Conservation (phyloP, 1,140 invertebrate species). For the Pararge aegeria region DNA sequence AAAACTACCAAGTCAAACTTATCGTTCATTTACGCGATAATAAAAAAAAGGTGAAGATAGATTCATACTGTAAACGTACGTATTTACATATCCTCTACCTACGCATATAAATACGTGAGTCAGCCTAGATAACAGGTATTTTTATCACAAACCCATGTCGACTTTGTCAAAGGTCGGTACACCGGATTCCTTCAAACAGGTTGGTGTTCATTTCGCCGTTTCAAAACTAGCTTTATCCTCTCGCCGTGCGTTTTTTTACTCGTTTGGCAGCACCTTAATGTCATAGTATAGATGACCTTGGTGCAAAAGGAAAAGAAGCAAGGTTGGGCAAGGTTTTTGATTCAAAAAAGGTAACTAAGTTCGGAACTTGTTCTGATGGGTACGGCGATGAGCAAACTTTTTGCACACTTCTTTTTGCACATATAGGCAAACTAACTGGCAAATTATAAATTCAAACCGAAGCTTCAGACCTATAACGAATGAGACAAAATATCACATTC, state of each 20-base stretch:
- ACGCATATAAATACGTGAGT: constrained; percentile 12
- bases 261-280: constrained; percentile 31
- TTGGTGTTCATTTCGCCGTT: constrained; percentile 40
- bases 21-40: too few species aligned
- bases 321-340: constrained; percentile 22
- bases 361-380: neutral
- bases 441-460: too few species aligned
- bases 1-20: too few species aligned
- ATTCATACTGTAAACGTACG: neutral
- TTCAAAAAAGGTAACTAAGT: constrained; percentile 9
- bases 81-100: neutral
- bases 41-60: too few species aligned
- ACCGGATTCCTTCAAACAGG: constrained; percentile 55
- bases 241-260: constrained; percentile 12
- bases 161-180: constrained; percentile 60
- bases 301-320: constrained; percentile 29
- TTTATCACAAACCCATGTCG: constrained; percentile 34
- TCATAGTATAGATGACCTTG: constrained; percentile 28
- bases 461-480: too few species aligned
- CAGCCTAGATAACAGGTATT: constrained; percentile 27
- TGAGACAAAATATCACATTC: too few species aligned
- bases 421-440: too few species aligned
- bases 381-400: too few species aligned
- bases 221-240: constrained; percentile 32
- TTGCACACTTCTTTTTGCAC: too few species aligned